These are phyloP conservation scores for Drosophila colorata DNA, from an alignment of 2,888 invertebrate genomes.

Conservation along the genomic window DNA sequence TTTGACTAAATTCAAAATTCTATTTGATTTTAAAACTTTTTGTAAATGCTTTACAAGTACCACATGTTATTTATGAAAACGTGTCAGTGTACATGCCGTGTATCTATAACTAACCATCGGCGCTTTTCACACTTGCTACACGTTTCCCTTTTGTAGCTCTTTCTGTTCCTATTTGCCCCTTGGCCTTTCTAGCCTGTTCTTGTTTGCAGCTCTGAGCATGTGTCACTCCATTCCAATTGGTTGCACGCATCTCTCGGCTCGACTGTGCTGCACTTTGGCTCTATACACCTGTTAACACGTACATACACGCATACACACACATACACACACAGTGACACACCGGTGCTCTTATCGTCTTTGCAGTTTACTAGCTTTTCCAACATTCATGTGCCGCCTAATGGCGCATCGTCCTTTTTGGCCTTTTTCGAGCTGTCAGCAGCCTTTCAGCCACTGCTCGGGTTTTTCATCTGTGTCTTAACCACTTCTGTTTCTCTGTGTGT, in stretches of 20 bases:
- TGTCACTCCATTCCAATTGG: conserved; percentile 67
- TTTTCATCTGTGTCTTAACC: conserved; percentile 5
- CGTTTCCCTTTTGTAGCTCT: neutral
- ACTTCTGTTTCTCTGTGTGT: neutral
- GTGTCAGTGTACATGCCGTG: neutral
- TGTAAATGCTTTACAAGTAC: neutral
- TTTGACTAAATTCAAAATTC: conserved; percentile 5
- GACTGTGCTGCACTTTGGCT: conserved; percentile 46
- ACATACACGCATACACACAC: conserved; percentile 8
- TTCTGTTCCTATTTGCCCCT: neutral
- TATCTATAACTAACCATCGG: conserved; percentile 12
- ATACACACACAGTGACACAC: conserved; percentile 3
- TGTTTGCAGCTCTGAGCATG: conserved; percentile 44
- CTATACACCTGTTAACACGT: conserved; percentile 36
- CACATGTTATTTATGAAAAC: neutral
- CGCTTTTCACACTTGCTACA: conserved; percentile 24
- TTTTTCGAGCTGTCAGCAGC: conserved; percentile 34
- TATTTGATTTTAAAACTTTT: conserved; percentile 10
- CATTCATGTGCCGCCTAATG: conserved; percentile 27
- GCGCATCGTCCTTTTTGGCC: conserved; percentile 20
- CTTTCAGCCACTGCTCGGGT: conserved; percentile 19
- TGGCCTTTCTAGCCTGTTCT: conserved; percentile 13
- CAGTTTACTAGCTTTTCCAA: conserved; percentile 35
- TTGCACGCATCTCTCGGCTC: conserved; percentile 38
- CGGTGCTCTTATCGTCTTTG: conserved; percentile 36